Conservation (phyloP, 1,140 invertebrate genomes). For the Drosophila teissieri region DNA sequence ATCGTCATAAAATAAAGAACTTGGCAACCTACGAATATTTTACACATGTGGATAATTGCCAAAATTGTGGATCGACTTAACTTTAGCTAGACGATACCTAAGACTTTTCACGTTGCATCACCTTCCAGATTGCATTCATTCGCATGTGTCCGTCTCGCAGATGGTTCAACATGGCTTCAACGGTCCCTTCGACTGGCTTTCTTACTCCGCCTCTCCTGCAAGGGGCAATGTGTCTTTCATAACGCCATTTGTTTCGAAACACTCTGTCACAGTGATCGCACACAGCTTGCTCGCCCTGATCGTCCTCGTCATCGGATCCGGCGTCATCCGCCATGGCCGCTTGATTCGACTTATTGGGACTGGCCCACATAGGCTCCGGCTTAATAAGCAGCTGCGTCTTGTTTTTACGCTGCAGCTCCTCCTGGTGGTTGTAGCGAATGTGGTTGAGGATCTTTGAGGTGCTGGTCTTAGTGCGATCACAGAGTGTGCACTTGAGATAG, state of each 20-base stretch:
- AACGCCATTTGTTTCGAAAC: conserved; percentile 48
- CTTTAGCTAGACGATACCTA: neutral
- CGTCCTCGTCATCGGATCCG: neutral
- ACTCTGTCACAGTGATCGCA: conserved; percentile 51
- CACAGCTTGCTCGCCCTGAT: conserved; percentile 13
- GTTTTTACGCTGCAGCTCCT: conserved; percentile 61
- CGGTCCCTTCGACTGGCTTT: conserved; percentile 1
- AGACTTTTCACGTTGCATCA: conserved; percentile 25
- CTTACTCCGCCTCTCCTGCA: conserved; percentile 24
- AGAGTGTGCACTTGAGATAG: conserved; percentile 72
- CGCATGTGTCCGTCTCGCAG: conserved; percentile 50
- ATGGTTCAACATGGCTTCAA: conserved; percentile 43
- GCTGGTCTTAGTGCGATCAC: conserved; percentile 72
- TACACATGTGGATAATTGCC: too few relatives aligned
- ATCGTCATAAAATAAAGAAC: too few relatives aligned
- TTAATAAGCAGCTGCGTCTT: conserved; percentile 66
- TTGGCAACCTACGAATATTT: too few relatives aligned
- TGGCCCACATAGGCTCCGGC: conserved; percentile 51
- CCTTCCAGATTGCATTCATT: conserved; percentile 40
- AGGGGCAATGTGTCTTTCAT: conserved; percentile 25
- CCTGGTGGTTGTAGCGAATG: conserved; percentile 70
- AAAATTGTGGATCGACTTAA: neutral
- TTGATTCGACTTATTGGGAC: conserved; percentile 3
- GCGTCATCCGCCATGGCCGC: neutral
- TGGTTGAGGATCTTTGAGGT: conserved; percentile 76